Conservation (phyloP, 2,888 invertebrate species). For the Carcina quercana region DNA sequence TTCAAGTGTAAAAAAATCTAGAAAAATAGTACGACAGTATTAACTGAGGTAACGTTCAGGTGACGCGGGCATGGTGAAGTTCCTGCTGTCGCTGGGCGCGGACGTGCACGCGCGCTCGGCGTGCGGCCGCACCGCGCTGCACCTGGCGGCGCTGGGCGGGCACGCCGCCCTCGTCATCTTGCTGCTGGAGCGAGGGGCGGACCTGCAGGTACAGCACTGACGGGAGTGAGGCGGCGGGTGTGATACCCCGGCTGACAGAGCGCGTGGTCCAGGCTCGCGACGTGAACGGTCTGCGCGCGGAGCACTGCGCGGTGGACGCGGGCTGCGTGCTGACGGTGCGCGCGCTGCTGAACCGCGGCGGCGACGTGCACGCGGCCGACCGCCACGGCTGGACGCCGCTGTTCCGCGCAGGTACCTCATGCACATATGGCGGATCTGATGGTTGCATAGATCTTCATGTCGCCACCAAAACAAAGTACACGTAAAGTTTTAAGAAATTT, state of each 20-base stretch:
- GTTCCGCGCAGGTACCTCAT: constrained; percentile 29
- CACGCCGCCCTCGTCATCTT: constrained; percentile 41
- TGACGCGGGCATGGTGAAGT: constrained; percentile 49
- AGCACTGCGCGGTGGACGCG: constrained; percentile 74
- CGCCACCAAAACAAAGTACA: no score
- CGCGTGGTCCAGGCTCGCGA: constrained; percentile 44
- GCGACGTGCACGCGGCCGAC: constrained; percentile 49
- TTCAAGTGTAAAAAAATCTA: no score
- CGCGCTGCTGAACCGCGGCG: constrained; percentile 36
- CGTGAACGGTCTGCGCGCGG: constrained; percentile 59
- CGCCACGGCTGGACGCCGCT: constrained; percentile 72
- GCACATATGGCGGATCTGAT: no score
- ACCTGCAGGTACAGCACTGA: constrained; percentile 35
- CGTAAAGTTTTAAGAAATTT: no score
- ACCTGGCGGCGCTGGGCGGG: constrained; percentile 54
- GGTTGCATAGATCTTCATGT: no score
- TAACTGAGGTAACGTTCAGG: constrained; percentile 30
- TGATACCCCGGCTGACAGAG: no score
- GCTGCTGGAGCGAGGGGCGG: constrained; percentile 64
- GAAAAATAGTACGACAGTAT: no score
- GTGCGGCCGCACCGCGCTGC: constrained; percentile 60
- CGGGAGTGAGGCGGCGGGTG: no score
- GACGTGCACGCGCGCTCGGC: constrained; percentile 51
- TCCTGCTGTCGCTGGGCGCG: constrained; percentile 60
- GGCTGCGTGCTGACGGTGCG: constrained; percentile 43